Evolutionary conservation across 2,888 invertebrate species (phyloP).

Genomic region (Rotaria sp.): DNA sequence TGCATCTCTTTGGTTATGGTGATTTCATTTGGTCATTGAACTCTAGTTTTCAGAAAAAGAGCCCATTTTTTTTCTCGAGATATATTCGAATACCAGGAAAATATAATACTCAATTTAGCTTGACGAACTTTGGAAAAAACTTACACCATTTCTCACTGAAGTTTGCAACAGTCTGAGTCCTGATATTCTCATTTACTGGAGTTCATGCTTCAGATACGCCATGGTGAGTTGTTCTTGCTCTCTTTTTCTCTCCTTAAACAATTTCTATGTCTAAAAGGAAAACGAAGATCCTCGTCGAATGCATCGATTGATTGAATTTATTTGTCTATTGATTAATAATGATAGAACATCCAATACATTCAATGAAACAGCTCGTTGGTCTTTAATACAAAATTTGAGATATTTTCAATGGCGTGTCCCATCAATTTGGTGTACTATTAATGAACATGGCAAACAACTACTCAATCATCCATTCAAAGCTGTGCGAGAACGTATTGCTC

Average conservation of each 20-base stretch:
- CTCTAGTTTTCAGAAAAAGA: too few species aligned
- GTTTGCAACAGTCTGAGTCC: background rate
- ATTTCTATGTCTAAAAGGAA: background rate
- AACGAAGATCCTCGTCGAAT: slow-evolving; percentile 38
- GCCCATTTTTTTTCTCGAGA: too few species aligned
- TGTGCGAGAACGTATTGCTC: slow-evolving; percentile 71
- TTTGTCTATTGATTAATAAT: background rate
- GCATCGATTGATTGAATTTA: background rate
- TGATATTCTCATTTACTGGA: background rate
- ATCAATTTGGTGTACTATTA: background rate
- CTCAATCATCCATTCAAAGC: slow-evolving; percentile 75
- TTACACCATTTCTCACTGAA: background rate
- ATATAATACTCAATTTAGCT: background rate
- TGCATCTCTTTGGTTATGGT: too few species aligned
- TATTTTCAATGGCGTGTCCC: slow-evolving; percentile 35
- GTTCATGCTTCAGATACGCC: background rate
- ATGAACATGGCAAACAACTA: slow-evolving; percentile 61
- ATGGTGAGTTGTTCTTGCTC: background rate
- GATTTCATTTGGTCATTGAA: too few species aligned
- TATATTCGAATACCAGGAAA: too few species aligned
- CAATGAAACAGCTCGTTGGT: background rate
- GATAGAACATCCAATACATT: background rate
- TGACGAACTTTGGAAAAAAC: background rate
- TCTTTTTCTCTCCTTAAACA: background rate
- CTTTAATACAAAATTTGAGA: slow-evolving; percentile 23